Percentiles rank a stretch among this genome's conserved stretches.
Evolutionary conservation across 2,113 vertebrate genomes (phyloP).

Genomic region (Talpa occidentalis): DNA sequence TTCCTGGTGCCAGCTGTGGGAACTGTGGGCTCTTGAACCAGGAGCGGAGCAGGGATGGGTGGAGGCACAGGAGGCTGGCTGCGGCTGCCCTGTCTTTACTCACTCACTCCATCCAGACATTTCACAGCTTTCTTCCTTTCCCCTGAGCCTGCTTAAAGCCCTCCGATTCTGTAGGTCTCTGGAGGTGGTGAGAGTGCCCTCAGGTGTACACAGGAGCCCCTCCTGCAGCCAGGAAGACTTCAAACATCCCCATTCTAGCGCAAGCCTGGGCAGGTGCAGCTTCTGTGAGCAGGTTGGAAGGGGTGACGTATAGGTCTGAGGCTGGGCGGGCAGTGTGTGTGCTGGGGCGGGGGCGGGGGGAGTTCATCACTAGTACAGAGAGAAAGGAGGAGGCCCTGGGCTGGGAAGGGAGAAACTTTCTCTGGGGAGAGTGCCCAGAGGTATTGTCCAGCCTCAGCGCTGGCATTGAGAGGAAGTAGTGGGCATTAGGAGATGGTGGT

Average conservation of each 20-base stretch:
- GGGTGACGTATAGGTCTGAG: slow-evolving; percentile 33
- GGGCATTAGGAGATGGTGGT: not conserved
- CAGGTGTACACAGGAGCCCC: not conserved
- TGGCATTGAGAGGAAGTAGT: not conserved
- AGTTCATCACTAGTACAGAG: not conserved
- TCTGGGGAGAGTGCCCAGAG: not conserved
- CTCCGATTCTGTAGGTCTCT: not conserved
- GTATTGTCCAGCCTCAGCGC: not conserved
- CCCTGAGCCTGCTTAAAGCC: not conserved
- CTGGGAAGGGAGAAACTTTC: not conserved
- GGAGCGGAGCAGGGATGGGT: not conserved
- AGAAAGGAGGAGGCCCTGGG: not conserved
- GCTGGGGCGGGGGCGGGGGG: not conserved
- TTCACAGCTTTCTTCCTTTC: not conserved
- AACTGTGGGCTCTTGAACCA: not conserved
- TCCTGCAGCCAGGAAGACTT: not conserved
- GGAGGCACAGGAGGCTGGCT: not conserved
- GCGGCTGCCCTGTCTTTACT: not conserved
- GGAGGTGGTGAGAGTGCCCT: not conserved
- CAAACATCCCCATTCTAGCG: not conserved
- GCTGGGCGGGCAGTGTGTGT: not conserved
- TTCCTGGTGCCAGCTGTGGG: not conserved
- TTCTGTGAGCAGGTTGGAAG: not conserved
- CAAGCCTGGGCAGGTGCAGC: slow-evolving; percentile 62
- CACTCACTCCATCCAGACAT: not conserved